phyloP scores from a whole-genome alignment of 2,888 invertebrate genomes.

The Yponomeuta plumbellus region DNA sequence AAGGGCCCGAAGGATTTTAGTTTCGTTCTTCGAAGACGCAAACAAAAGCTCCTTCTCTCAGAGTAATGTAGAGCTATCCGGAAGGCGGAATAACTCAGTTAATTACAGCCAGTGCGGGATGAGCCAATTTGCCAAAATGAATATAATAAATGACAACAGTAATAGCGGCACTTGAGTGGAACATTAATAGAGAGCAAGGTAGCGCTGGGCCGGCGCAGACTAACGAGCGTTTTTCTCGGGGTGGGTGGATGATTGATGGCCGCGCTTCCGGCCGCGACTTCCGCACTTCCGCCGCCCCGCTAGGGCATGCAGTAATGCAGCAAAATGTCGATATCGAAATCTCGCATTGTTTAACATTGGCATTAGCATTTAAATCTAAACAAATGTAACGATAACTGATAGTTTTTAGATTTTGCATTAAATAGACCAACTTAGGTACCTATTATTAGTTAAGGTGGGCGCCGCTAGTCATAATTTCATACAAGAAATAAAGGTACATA shows the following conservation, averaged over 20 bases:
- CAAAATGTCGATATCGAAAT: constrained; percentile 23
- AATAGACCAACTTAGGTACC: too few relatives aligned
- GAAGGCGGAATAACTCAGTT: constrained; percentile 23
- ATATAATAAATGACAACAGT: constrained; percentile 74
- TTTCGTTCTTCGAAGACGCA: constrained; percentile 32
- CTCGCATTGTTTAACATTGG: neutral
- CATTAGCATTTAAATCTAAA: too few relatives aligned
- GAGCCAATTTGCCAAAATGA: constrained; percentile 73
- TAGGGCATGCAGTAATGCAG: neutral
- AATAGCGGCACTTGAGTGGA: constrained; percentile 73
- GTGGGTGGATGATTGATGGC: constrained; percentile 73
- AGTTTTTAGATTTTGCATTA: too few relatives aligned
- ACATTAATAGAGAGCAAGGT: constrained; percentile 74
- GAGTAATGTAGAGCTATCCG: constrained; percentile 4
- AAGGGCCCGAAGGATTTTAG: constrained; percentile 55
- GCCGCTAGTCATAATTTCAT: too few relatives aligned
- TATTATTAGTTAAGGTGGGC: too few relatives aligned
- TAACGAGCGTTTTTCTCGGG: constrained; percentile 76
- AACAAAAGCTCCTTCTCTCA: constrained; percentile 14
- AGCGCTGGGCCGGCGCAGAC: constrained; percentile 39
- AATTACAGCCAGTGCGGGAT: constrained; percentile 49
- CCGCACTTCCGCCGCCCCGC: constrained; percentile 56
- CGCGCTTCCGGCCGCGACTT: constrained; percentile 66
- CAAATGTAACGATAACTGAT: too few relatives aligned
- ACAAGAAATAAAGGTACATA: too few relatives aligned